Evolutionary conservation across 2,797 vertebrate species (phyloP).

Genomic region (Labeo calbasu): DNA sequence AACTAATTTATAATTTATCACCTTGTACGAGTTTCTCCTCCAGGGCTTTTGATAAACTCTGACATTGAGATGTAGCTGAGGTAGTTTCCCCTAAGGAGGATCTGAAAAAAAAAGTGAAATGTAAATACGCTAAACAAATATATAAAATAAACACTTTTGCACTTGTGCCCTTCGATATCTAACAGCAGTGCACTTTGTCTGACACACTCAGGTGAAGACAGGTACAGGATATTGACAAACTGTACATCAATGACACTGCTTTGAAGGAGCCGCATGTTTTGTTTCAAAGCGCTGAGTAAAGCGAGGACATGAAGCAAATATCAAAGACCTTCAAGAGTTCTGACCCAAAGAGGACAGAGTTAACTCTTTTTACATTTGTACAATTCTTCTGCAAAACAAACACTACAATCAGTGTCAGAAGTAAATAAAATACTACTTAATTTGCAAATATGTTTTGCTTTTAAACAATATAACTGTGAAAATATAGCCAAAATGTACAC

Average conservation of each 20-base stretch:
- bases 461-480: background rate
- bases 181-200: constrained; percentile 18
- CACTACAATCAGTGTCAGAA: background rate
- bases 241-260: constrained; percentile 50
- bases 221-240: constrained; percentile 48
- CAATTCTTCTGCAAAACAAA: background rate
- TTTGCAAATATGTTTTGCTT: background rate
- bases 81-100: constrained; percentile 10
- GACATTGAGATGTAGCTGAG: constrained; percentile 17
- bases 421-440: background rate
- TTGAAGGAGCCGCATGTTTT: constrained; percentile 52
- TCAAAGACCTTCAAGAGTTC: constrained; percentile 50
- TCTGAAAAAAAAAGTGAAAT: constrained; percentile 34
- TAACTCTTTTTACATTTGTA: background rate
- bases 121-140: background rate
- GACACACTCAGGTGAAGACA: constrained; percentile 31
- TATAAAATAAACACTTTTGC: background rate
- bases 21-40: constrained; percentile 52
- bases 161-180: background rate
- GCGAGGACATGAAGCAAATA: constrained; percentile 53
- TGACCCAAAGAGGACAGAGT: constrained; percentile 19
- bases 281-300: constrained; percentile 48
- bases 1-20: constrained; percentile 1
- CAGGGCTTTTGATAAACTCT: constrained; percentile 29
- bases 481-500: background rate